Evolutionary conservation across 2,113 vertebrate genomes (phyloP).

Genomic region (Hippocampus mohnikei): DNA sequence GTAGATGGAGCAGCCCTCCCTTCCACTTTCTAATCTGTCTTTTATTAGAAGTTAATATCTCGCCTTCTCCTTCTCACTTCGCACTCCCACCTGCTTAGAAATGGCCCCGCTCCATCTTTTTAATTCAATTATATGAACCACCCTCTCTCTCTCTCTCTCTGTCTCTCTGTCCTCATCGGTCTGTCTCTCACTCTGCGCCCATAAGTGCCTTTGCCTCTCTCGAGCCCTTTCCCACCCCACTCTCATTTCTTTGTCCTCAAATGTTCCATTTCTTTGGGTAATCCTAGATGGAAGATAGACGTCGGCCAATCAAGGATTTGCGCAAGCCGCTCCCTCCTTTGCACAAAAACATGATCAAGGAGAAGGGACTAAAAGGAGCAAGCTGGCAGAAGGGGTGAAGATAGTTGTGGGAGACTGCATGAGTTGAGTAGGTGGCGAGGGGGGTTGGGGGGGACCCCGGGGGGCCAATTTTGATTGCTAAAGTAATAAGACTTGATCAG

Average conservation of each 20-base stretch:
- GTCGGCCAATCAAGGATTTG: constrained; percentile 74
- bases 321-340: constrained; percentile 49
- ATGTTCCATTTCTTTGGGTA: constrained; percentile 65
- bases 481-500: constrained; percentile 78
- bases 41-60: constrained; percentile 76
- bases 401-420: constrained; percentile 36
- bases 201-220: constrained; percentile 42
- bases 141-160: constrained; percentile 42
- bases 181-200: constrained; percentile 29
- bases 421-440: constrained; percentile 23
- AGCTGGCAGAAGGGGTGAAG: constrained; percentile 22
- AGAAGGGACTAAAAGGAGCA: constrained; percentile 44
- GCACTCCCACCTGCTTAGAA: constrained; percentile 72
- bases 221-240: constrained; percentile 38
- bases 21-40: constrained; percentile 74
- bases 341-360: constrained; percentile 47
- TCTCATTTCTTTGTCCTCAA: constrained; percentile 68
- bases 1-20: constrained; percentile 63
- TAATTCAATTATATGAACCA: constrained; percentile 72
- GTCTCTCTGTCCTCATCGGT: neutral
- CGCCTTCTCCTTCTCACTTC: constrained; percentile 62
- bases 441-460: constrained; percentile 54
- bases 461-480: constrained; percentile 70
- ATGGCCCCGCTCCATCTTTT: constrained; percentile 71
- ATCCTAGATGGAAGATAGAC: constrained; percentile 66